Base-by-base conservation (phyloP, 2,113 vertebrate genomes). In the Uria lomvia region DNA sequence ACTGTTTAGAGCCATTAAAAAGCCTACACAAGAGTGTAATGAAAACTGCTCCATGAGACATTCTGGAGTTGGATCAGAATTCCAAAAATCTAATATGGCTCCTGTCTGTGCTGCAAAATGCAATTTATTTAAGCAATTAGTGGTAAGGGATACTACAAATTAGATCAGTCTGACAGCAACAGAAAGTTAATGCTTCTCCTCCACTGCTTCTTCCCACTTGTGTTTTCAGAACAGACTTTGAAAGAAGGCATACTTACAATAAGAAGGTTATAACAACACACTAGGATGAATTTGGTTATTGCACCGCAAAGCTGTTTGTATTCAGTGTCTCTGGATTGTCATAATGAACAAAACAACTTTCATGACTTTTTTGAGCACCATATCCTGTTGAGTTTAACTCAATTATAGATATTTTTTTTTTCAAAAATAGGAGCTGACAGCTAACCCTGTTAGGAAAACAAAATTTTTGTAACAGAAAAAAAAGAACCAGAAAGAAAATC, bases 61-160 rank as follows among this genome's bases (percentile, higher is more conserved):
- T 94, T 94, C 72, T 89, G 43, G 58, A 87, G 27, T 75, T 86
- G 29, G 27, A 86, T 85, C 84, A 74, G 49, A 97, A 96, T 94
- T 95, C 75, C 60, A 85, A 94, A 86, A 95, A 95, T 97, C 81
- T 92, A 97, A 95, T 97, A 77, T 49, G 38, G 22, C 70, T 94
- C 55, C 50, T 87, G 19, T 89, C 88, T 97, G 38, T 83, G 36
- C 18, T 90, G 56, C 32, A 94, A 89, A 96, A 95, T 90, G 38
- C n/a, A 94, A 88, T 94, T 96, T 95, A 74, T 92, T 95, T 93
- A 81, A 83, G 38, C 65, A 95, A 77, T 97, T 97, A 93, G 53
- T 89, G 45, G 36, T 91, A 95, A 96, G 56, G 56, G 67, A 63
- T 81, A 49, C n/a, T 85, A 85, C 78, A 84, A 91, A 93, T 95